Conservation (phyloP, 2,888 invertebrate genomes). For the Tiliacea citrago region DNA sequence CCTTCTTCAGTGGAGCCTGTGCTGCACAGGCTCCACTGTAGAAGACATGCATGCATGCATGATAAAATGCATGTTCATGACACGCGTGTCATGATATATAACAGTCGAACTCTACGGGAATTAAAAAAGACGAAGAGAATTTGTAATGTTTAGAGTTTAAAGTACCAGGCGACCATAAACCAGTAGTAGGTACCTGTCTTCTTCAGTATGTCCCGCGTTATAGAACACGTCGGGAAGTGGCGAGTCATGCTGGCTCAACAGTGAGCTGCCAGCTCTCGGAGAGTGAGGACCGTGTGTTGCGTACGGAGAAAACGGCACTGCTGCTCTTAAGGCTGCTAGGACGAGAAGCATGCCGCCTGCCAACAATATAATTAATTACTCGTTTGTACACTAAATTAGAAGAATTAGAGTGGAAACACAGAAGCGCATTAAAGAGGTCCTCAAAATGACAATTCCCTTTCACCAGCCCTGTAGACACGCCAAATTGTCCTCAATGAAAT, state of each 20-base stretch:
- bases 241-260: constrained; percentile 87
- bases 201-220: constrained; percentile 84
- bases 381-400: too few relatives aligned
- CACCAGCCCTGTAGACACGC: too few relatives aligned
- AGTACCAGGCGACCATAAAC: constrained; percentile 10
- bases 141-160: neutral
- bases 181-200: constrained; percentile 76
- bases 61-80: too few relatives aligned
- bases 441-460: neutral
- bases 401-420: neutral
- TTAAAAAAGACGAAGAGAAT: neutral
- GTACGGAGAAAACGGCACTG: constrained; percentile 87
- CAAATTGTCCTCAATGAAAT: neutral
- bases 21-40: too few relatives aligned
- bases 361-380: constrained; percentile 1
- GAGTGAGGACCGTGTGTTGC: constrained; percentile 87
- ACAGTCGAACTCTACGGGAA: neutral
- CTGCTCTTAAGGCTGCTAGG: constrained; percentile 84
- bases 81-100: neutral
- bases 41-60: too few relatives aligned
- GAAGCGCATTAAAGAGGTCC: neutral
- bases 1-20: neutral
- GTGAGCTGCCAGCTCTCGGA: constrained; percentile 85
- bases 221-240: constrained; percentile 87
- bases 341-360: constrained; percentile 85